phyloP scores from a whole-genome alignment of 2,113 vertebrate species.

The Ornithorhynchus anatinus region DNA sequence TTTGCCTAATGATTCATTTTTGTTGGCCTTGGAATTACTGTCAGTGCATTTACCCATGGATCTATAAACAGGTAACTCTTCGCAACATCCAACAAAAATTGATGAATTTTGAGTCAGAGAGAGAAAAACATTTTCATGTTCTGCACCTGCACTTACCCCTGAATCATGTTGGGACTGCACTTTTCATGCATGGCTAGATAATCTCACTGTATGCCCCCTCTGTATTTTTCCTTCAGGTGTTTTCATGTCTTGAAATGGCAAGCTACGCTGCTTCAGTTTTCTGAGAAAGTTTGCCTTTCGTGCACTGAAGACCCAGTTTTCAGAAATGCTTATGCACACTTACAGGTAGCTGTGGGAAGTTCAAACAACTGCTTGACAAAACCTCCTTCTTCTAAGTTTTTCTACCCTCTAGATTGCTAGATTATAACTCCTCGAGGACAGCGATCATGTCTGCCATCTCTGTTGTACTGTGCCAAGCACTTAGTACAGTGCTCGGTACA shows the following conservation, averaged over 20 bases:
- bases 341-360: neutral
- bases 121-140: neutral
- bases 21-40: no score
- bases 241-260: neutral
- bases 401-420: no score
- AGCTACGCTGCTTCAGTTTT: neutral
- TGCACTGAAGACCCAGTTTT: neutral
- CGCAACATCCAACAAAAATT: no score
- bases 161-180: neutral
- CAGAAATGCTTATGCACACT: neutral
- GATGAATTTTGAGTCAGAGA: no score
- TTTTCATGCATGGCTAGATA: neutral
- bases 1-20: no score
- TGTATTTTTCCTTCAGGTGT: neutral
- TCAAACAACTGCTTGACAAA: neutral
- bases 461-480: no score
- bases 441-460: no score
- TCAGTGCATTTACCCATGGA: no score
- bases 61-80: no score
- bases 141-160: neutral
- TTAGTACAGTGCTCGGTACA: no score
- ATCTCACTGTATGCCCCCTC: neutral
- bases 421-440: no score
- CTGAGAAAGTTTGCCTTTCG: neutral
- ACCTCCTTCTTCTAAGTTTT: neutral